phyloP scores from a whole-genome alignment of 2,113 vertebrate species.

The Anguilla japonica region DNA sequence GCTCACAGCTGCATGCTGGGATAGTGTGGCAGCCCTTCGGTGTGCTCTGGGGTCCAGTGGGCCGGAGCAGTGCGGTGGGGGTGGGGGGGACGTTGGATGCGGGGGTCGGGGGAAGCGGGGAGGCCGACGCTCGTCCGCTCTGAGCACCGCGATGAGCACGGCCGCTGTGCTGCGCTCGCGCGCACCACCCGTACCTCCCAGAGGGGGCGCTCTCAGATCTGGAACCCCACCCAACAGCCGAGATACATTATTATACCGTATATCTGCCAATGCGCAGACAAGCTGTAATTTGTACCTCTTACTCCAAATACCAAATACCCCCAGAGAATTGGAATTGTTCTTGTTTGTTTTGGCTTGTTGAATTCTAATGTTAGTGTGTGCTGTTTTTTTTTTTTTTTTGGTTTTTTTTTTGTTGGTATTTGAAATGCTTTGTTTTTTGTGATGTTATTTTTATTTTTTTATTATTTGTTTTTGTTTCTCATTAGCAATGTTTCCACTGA shows the following conservation, averaged over 20 bases:
- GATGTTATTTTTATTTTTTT: too few species aligned
- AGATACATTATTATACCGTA: neutral
- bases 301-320: constrained; percentile 4
- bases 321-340: constrained; percentile 4
- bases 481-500: neutral
- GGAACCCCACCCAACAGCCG: neutral
- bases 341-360: neutral
- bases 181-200: too few species aligned
- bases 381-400: neutral
- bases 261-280: neutral
- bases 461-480: neutral
- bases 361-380: neutral
- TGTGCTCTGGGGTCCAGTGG: too few species aligned
- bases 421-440: neutral
- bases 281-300: neutral
- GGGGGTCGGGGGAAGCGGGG: too few species aligned
- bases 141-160: too few species aligned
- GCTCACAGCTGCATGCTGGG: too few species aligned
- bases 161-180: too few species aligned
- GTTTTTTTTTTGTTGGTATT: neutral
- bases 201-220: too few species aligned
- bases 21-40: too few species aligned
- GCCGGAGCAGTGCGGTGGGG: too few species aligned
- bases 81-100: too few species aligned
- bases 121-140: too few species aligned